A percentile compares a stretch with the other conserved stretches of the same genome.
Conservation (phyloP, 2,888 invertebrate species). For the Drosophila fungiperda region DNA sequence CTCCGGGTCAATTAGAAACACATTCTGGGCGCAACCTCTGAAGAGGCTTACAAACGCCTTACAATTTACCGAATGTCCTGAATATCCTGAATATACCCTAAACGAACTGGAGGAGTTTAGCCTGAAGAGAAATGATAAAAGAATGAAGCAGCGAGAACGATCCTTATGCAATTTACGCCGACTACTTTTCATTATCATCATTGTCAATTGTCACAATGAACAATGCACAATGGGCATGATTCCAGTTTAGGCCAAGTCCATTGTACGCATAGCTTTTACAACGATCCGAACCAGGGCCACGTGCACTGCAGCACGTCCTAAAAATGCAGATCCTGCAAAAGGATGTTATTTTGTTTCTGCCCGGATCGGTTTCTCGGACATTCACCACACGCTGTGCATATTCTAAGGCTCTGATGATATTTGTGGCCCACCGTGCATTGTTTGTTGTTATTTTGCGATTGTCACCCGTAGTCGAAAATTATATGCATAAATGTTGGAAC, state of each 20-base stretch:
- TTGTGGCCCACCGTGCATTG: slow-evolving; percentile 77
- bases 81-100: slow-evolving; percentile 1
- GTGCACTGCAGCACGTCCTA: slow-evolving; percentile 53
- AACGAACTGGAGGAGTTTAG: slow-evolving; percentile 5
- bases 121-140: slow-evolving; percentile 21
- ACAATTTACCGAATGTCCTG: slow-evolving; percentile 27
- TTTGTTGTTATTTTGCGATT: slow-evolving; percentile 57
- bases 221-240: slow-evolving; percentile 37
- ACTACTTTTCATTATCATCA: slow-evolving; percentile 70
- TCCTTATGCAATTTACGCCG: slow-evolving; percentile 76
- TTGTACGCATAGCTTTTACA: slow-evolving; percentile 25
- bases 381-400: slow-evolving; percentile 68
- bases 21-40: slow-evolving; percentile 77
- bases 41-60: slow-evolving; percentile 78
- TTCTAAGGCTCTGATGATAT: slow-evolving; percentile 64
- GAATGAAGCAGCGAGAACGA: slow-evolving; percentile 29
- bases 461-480: slow-evolving; percentile 51
- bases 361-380: slow-evolving; percentile 73
- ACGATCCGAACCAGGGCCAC: slow-evolving; percentile 45
- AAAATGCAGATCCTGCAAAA: slow-evolving; percentile 32
- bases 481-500: slow-evolving; percentile 69
- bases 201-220: slow-evolving; percentile 49
- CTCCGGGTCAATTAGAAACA: slow-evolving; percentile 64
- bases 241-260: slow-evolving; percentile 42
- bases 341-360: slow-evolving; percentile 47